Base-by-base conservation (phyloP, 2,888 invertebrate genomes). In the Rotaria sp. region DNA sequence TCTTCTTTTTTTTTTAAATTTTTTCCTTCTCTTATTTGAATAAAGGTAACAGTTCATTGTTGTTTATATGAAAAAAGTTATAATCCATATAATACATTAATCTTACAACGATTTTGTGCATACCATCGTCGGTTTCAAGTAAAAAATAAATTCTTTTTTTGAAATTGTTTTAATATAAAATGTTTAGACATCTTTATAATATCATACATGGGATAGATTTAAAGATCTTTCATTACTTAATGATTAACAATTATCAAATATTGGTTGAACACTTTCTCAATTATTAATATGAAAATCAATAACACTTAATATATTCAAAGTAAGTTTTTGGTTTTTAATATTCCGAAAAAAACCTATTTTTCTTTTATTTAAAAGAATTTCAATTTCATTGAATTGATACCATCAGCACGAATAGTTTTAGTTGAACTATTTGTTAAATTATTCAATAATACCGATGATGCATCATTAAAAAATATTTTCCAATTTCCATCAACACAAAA, bases 131-230 rank as follows among this genome's bases (percentile, higher is more conserved):
- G 94, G 90, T 96, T 94, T 91, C 94, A 94, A 93, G 95, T 95
- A n/a, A n/a, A 91, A 88, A 89, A 89, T 7, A n/a, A 50, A 18
- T 57, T 5, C 8, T 52, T 84, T 55, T 30, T 24, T n/a, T n/a
- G n/a, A n/a, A n/a, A 21, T 41, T 15, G n/a, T 84, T 50, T 52
- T 45, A 35, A n/a, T n/a, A 41, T 11, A 35, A 57, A 75, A 87
- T 88, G 91, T 92, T 35, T 92, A 96, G 94, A 93, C 96, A 89
- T 94, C 95, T 0, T 93, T 96, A 87, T 96, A 97, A 90, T 97
- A 94, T 91, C 93, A 94, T 0, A 91, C 95, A 15, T 97, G 97
- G 97, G 97, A 97, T 91, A 95, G 95, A 90, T 93, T 97, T 41
- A 95, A 96, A 90, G 94, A 94, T 59, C 91, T 97, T 74, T 93